phyloP scores from a whole-genome alignment of 2,113 vertebrate species.

The Neotoma lepida region DNA sequence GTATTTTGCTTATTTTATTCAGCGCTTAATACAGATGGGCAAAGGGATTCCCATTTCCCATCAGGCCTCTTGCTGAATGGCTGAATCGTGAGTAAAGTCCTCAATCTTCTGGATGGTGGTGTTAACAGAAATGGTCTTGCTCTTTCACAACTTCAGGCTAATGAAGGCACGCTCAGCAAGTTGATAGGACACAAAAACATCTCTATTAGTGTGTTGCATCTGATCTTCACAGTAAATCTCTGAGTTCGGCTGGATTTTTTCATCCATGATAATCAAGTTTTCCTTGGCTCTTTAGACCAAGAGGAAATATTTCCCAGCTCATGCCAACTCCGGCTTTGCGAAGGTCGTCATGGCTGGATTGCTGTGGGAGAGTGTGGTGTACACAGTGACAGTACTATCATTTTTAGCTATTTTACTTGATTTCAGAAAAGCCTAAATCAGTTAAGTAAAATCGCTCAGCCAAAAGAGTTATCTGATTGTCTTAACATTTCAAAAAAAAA shows the following conservation, averaged over 20 bases:
- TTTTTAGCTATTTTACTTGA: conserved; percentile 34
- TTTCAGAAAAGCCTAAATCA: conserved; percentile 52
- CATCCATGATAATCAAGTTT: conserved; percentile 36
- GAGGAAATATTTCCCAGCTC: background rate
- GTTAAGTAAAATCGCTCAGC: conserved; percentile 34
- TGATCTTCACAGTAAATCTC: conserved; percentile 35
- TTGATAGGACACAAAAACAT: conserved; percentile 14
- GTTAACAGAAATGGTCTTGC: conserved; percentile 32
- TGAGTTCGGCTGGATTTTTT: conserved; percentile 37
- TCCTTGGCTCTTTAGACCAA: background rate
- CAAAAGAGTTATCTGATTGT: conserved; percentile 35
- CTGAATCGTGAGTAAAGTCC: conserved; percentile 48
- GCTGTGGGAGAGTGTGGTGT: background rate
- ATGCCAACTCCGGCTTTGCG: background rate
- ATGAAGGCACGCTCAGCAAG: conserved; percentile 36
- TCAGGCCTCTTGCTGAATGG: background rate
- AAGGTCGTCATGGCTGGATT: background rate
- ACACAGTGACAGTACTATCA: background rate
- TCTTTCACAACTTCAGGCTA: background rate
- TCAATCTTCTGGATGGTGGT: conserved; percentile 15
- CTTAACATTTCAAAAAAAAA: conserved; percentile 14
- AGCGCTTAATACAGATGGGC: conserved; percentile 40
- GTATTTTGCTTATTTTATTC: conserved; percentile 76
- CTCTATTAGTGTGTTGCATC: conserved; percentile 1
- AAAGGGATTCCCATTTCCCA: conserved; percentile 49